Base-by-base conservation (phyloP, 2,797 vertebrate species). In the Octomys mimax region DNA sequence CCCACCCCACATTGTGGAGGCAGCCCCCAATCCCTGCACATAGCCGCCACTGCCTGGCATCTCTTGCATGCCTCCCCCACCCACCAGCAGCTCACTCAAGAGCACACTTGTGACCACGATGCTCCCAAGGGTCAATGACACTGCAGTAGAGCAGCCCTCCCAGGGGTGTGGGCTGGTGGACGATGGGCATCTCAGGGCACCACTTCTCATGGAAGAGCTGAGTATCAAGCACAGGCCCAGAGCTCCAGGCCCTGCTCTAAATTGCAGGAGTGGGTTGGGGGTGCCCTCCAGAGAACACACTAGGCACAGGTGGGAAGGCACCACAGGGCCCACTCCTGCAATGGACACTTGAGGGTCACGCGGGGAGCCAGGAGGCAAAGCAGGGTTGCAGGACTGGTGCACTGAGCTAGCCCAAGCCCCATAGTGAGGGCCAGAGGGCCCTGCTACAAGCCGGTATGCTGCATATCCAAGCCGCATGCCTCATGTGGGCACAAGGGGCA, bases 341-440 rank as follows among this genome's bases (percentile, higher is more conserved):
- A 28, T 54, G 16, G 78, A 61, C 1, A 0, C 14, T 2, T 0
- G 36, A 66, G 16, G 73, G 28, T 28, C 36, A 2, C 12, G 2
- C 33, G 9, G 11, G 19, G n/a, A 26, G n/a, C 26, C 49, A 24
- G 81, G n/a, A 91, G 42, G 75, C 28, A 59, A 85, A 24, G 5
- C 5, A 33, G 86, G 6, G 31, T 18, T 9, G 64, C 36, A 26
- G 11, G 33, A 59, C 85, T 28, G 2, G n/a, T 33, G 21, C 42
- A 21, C 54, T 33, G 57, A 31, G 49, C 31, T 5, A 2, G 10
- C 11, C 49, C n/a, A 26, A 24, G 68, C 54, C n/a, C 49, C 11
- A 49, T 26, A 10, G 16, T 21, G 16, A 42, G 24, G 54, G 61
- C 13, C 39, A 6, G 42, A 36, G 46, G 19, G 73, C 6, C 22